phyloP scores from a whole-genome alignment of 1,140 invertebrate species.

The Drosophila eugracilis region DNA sequence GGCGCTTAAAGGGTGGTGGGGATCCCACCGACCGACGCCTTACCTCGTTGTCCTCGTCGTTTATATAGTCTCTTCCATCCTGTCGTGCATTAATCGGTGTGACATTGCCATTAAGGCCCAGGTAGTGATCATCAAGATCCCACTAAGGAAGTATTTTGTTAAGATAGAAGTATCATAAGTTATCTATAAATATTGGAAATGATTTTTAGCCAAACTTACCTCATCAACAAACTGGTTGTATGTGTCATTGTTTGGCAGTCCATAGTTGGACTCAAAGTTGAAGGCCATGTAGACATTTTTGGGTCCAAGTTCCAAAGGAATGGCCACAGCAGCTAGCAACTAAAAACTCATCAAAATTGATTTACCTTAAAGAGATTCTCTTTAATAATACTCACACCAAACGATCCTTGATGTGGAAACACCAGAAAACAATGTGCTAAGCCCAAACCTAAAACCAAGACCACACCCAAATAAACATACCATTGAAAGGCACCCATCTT shows the following conservation, averaged over 20 bases:
- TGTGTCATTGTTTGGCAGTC: constrained; percentile 81
- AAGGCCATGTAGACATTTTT: constrained; percentile 89
- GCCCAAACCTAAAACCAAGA: not conserved
- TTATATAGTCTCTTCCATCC: not conserved
- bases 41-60: constrained; percentile 28
- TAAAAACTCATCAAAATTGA: not conserved
- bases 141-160: constrained; percentile 40
- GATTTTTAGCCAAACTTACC: constrained; percentile 36
- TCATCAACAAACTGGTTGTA: constrained; percentile 73
- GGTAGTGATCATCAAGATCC: constrained; percentile 63
- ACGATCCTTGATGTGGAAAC: constrained; percentile 70
- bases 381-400: constrained; percentile 65
- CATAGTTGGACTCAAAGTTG: constrained; percentile 91
- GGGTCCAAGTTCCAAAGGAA: constrained; percentile 89
- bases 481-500: constrained; percentile 43
- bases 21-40: constrained; percentile 33
- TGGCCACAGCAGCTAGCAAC: constrained; percentile 88
- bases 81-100: constrained; percentile 65
- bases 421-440: constrained; percentile 38
- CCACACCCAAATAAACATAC: constrained; percentile 2
- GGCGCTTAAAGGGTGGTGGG: constrained; percentile 49
- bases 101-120: constrained; percentile 69
- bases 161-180: not conserved
- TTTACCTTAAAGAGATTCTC: accelerated
- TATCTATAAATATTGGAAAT: not conserved